Percentiles rank a stretch among this genome's conserved stretches.
Conservation (phyloP, 2,797 vertebrate genomes). For the Gymnodraco acuticeps region DNA sequence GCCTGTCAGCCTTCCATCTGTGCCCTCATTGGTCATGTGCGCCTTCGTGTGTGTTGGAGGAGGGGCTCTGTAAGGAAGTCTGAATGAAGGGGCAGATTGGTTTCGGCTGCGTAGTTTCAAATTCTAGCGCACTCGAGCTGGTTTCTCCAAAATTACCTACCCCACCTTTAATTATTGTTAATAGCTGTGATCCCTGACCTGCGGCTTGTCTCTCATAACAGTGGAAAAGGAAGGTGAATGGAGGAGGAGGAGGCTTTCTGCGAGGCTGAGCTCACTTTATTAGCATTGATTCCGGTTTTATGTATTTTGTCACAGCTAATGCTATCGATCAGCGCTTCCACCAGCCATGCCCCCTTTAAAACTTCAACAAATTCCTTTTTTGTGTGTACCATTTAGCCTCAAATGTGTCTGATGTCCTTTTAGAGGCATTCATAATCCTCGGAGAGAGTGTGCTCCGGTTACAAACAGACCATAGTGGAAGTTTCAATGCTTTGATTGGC, state of each 20-base stretch:
- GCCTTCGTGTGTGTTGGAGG: too few relatives aligned
- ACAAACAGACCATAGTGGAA: slow-evolving; percentile 5
- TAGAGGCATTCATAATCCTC: slow-evolving; percentile 57
- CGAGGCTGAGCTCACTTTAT: slow-evolving; percentile 82
- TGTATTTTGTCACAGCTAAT: slow-evolving; percentile 83
- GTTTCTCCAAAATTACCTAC: too few relatives aligned
- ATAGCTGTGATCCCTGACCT: slow-evolving; percentile 76
- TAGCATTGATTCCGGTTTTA: slow-evolving; percentile 86
- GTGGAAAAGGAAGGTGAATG: slow-evolving; percentile 55
- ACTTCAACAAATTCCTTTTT: slow-evolving; percentile 63
- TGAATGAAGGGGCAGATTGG: too few relatives aligned
- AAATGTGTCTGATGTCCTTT: slow-evolving; percentile 60
- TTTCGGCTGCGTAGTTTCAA: too few relatives aligned
- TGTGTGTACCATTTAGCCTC: slow-evolving; percentile 54
- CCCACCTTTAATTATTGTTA: slow-evolving; percentile 52
- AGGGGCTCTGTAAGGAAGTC: too few relatives aligned
- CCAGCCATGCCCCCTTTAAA: slow-evolving; percentile 66
- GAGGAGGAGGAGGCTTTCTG: slow-evolving; percentile 57
- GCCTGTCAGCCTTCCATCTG: too few relatives aligned
- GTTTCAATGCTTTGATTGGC: background rate
- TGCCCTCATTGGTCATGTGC: too few relatives aligned
- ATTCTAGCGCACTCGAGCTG: too few relatives aligned
- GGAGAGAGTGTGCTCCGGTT: slow-evolving; percentile 19
- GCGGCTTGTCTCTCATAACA: slow-evolving; percentile 41
- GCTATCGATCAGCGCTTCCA: slow-evolving; percentile 75